These are phyloP conservation scores for Bombyx mori DNA, from an alignment of 1,140 invertebrate species.

Conservation along the genomic window ASM3026992v2 NC_085110.1:12476501-12477000, in stretches of 20 bases:
- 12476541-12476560: constrained; percentile 22
- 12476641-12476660: constrained; percentile 37
- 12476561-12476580: constrained; percentile 44
- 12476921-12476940: constrained; percentile 18
- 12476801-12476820: constrained; percentile 39
- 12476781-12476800: constrained; percentile 38
- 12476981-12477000: too few relatives aligned
- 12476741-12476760: constrained; percentile 8
- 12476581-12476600: constrained; percentile 58
- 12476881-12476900: constrained; percentile 58
- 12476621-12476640: constrained; percentile 28
- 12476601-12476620: constrained; percentile 36
- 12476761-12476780: constrained; percentile 11
- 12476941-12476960: too few relatives aligned
- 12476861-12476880: constrained; percentile 60
- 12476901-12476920: constrained; percentile 41
- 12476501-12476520: too few relatives aligned
- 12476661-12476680: constrained; percentile 13
- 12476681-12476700: constrained; percentile 15
- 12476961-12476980: too few relatives aligned
- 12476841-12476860: constrained; percentile 62
- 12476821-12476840: constrained; percentile 60
- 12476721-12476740: constrained; percentile 13
- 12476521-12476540: neutral
- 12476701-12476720: constrained; percentile 18